A percentile compares a stretch with the other conserved stretches of the same genome.
These are phyloP conservation scores for Steatornis caripensis DNA, from an alignment of 2,113 vertebrate species.

Conservation along the genomic window DNA sequence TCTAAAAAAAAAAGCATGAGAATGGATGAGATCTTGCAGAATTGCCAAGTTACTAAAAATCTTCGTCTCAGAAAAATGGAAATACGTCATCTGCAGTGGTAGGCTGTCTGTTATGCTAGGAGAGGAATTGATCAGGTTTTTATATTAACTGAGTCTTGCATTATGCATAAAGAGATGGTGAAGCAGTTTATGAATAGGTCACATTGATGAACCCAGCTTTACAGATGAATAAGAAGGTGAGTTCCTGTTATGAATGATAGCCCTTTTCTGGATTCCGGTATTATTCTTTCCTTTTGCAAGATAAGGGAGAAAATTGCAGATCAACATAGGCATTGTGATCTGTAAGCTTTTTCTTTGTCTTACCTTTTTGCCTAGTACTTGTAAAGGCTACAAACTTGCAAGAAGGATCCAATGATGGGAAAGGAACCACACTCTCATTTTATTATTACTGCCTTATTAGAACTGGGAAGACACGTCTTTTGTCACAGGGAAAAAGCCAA, in stretches of 20 bases:
- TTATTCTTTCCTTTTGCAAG: background rate
- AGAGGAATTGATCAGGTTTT: background rate
- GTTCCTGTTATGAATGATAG: background rate
- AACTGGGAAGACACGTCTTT: background rate
- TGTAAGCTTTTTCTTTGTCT: background rate
- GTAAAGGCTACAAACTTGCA: background rate
- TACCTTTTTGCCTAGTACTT: background rate
- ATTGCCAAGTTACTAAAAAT: background rate
- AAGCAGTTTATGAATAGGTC: background rate
- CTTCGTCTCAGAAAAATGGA: background rate
- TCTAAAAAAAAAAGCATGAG: background rate
- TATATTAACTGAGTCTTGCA: background rate
- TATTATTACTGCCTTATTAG: background rate
- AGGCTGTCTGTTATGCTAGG: background rate
- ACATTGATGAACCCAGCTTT: background rate
- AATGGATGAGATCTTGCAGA: background rate
- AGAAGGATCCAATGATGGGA: background rate
- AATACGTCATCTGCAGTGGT: background rate
- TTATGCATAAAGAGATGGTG: background rate
- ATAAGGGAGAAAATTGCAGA: background rate
- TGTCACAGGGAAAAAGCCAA: background rate
- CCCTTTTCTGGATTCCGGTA: background rate
- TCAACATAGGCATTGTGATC: background rate
- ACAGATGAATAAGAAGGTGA: background rate
- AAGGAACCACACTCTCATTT: background rate